phyloP scores from a whole-genome alignment of 2,113 vertebrate species.

The Circaetus cinerascens region DNA sequence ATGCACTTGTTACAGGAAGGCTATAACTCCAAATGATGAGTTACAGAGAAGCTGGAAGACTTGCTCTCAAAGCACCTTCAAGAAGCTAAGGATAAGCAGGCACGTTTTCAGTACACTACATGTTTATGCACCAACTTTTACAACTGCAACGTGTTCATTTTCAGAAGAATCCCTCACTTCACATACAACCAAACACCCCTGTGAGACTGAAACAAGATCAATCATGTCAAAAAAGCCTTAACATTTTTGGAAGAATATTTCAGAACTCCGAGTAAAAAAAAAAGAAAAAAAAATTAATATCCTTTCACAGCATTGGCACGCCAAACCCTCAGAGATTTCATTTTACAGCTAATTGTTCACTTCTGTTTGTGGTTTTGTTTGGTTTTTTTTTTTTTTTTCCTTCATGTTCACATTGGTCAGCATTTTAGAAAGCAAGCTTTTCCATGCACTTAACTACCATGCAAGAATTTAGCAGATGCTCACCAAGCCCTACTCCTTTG shows the following conservation, averaged over 20 bases:
- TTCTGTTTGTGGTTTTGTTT: background rate
- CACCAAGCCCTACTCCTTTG: rapidly evolving
- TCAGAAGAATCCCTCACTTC: background rate
- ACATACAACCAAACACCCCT: background rate
- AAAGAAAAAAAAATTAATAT: background rate
- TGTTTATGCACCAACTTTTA: background rate
- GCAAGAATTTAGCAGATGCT: background rate
- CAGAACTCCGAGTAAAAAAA: background rate
- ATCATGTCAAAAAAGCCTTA: background rate
- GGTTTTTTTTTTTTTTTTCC: no score
- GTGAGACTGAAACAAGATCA: background rate
- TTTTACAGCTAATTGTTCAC: background rate
- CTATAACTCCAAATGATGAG: background rate
- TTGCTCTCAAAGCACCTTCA: background rate
- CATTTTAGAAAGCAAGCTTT: background rate
- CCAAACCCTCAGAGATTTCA: background rate
- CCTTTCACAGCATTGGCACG: background rate
- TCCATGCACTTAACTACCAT: rapidly evolving
- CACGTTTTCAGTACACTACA: no score
- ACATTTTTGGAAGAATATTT: background rate
- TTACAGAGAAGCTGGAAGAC: background rate
- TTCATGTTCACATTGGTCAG: background rate
- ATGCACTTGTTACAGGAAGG: no score
- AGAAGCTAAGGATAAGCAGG: background rate
- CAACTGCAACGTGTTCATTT: background rate